Evolutionary conservation across 2,888 invertebrate species (phyloP).

Genomic region (Sisyra nigra): DNA sequence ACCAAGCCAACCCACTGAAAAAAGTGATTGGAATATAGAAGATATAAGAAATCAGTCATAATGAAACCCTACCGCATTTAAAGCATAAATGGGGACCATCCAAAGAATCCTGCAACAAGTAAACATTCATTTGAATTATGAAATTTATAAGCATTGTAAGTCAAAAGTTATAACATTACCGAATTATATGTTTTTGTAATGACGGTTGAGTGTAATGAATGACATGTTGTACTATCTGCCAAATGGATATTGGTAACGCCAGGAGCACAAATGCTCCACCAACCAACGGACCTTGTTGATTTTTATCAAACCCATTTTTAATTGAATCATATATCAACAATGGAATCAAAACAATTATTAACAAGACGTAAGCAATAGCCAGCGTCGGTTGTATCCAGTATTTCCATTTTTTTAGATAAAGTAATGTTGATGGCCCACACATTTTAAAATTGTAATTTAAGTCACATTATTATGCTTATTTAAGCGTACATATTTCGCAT

Average conservation of each 20-base stretch:
- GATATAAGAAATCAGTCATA: no score
- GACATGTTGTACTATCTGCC: slow-evolving; percentile 90
- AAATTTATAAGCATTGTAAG: background rate
- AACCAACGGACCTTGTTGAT: slow-evolving; percentile 66
- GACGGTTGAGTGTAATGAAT: slow-evolving; percentile 85
- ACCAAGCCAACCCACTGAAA: slow-evolving; percentile 70
- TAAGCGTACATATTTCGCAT: no score
- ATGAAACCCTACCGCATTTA: slow-evolving; percentile 79
- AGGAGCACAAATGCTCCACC: slow-evolving; percentile 85
- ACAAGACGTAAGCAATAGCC: slow-evolving; percentile 59
- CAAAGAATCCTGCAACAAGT: slow-evolving; percentile 60
- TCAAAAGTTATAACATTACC: slow-evolving; percentile 31
- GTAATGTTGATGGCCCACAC: slow-evolving; percentile 20
- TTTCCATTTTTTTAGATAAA: slow-evolving; percentile 46
- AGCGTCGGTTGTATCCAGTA: slow-evolving; percentile 81
- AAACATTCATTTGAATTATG: background rate
- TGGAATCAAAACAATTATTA: slow-evolving; percentile 73
- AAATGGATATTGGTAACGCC: slow-evolving; percentile 82
- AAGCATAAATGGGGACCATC: slow-evolving; percentile 96
- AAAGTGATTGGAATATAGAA: no score
- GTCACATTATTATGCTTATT: no score
- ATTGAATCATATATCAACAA: slow-evolving; percentile 64
- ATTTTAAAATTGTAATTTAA: slow-evolving; percentile 14
- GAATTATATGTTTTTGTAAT: slow-evolving; percentile 85
- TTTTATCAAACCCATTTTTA: slow-evolving; percentile 58